Evolutionary conservation across 2,888 invertebrate species (phyloP).

Genomic region (Rhaphigaster nebulosa): DNA sequence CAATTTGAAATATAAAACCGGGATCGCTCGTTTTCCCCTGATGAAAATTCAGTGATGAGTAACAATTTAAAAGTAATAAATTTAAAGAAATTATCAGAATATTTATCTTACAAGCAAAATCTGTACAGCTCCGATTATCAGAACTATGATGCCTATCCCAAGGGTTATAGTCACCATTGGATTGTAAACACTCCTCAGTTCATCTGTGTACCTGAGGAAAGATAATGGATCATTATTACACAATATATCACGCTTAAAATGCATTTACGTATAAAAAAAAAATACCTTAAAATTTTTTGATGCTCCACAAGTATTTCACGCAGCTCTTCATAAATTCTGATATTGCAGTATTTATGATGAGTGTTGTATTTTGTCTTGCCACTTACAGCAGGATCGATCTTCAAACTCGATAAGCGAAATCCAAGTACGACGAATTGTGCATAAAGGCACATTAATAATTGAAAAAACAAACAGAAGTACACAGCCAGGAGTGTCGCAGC

Average conservation of each 20-base stretch:
- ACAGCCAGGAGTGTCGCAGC: background rate
- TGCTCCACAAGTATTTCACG: background rate
- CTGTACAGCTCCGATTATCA: background rate
- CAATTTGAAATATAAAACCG: background rate
- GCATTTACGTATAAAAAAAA: background rate
- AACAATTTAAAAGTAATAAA: background rate
- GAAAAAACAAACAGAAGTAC: background rate
- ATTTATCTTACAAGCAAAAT: background rate
- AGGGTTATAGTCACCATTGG: background rate
- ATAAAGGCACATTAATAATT: conserved; percentile 3
- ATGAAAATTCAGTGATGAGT: background rate
- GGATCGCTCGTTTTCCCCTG: background rate
- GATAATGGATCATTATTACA: background rate
- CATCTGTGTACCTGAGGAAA: background rate
- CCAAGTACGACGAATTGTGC: background rate
- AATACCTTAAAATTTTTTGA: background rate
- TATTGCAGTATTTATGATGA: background rate
- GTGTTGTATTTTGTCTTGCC: background rate
- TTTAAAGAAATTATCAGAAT: background rate
- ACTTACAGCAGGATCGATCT: background rate
- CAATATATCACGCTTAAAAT: background rate
- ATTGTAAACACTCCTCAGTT: conserved; percentile 22
- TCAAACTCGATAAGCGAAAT: background rate
- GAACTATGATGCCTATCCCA: background rate
- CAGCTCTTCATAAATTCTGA: background rate